Evolutionary conservation across 2,888 invertebrate genomes (phyloP).

Genomic region (Aethes cnicana): DNA sequence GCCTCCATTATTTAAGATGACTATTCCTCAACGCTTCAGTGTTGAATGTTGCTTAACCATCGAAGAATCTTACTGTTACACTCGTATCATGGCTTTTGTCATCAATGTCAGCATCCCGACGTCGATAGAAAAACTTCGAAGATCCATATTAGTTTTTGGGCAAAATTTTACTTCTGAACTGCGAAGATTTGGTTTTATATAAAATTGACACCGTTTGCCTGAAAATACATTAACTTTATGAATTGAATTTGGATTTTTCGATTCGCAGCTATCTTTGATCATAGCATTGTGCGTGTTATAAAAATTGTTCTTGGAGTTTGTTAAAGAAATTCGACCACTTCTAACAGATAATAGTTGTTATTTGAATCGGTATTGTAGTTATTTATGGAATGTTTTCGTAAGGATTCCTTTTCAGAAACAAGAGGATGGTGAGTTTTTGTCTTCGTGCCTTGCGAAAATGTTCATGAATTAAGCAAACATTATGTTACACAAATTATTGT

Average conservation of each 20-base stretch:
- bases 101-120: slow-evolving; percentile 56
- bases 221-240: background rate
- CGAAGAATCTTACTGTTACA: slow-evolving; percentile 45
- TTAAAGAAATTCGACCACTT: background rate
- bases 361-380: slow-evolving; percentile 49
- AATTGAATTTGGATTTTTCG: slow-evolving; percentile 33
- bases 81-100: slow-evolving; percentile 63
- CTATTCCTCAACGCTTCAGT: slow-evolving; percentile 53
- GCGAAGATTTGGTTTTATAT: slow-evolving; percentile 56
- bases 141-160: slow-evolving; percentile 69
- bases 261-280: slow-evolving; percentile 54
- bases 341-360: background rate
- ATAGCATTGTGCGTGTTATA: slow-evolving; percentile 43
- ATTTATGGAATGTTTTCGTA: slow-evolving; percentile 63
- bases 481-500: slow-evolving; percentile 39
- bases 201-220: slow-evolving; percentile 27
- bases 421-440: slow-evolving; percentile 73
- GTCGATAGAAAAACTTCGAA: slow-evolving; percentile 67
- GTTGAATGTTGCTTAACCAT: slow-evolving; percentile 73
- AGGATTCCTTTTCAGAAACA: slow-evolving; percentile 75
- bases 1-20: slow-evolving; percentile 37
- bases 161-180: slow-evolving; percentile 67
- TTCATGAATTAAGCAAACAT: slow-evolving; percentile 63
- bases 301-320: background rate
- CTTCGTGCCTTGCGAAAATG: slow-evolving; percentile 66